Percentiles rank a stretch among this genome's conserved stretches.
phyloP scores from a whole-genome alignment of 2,113 vertebrate species.

The Nycticebus coucang region DNA sequence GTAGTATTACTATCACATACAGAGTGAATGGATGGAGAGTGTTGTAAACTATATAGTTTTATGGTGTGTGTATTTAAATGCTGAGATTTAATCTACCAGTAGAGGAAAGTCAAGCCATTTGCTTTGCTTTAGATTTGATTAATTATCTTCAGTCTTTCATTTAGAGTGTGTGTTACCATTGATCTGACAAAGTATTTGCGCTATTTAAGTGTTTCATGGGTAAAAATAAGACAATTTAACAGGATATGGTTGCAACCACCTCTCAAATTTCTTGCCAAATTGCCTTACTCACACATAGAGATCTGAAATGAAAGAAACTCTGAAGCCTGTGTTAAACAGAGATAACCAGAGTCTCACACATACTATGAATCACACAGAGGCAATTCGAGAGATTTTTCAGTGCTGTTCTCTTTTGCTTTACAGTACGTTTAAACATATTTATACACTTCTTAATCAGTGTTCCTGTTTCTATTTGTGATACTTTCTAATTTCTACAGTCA shows the following conservation, averaged over 20 bases:
- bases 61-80: conserved; percentile 62
- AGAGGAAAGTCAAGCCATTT: conserved; percentile 43
- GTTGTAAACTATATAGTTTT: conserved; percentile 48
- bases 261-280: conserved; percentile 61
- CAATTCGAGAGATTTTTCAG: background rate
- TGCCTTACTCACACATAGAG: conserved; percentile 10
- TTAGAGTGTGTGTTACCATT: conserved; percentile 62
- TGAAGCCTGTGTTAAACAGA: conserved; percentile 1
- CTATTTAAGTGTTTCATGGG: conserved; percentile 48
- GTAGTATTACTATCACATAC: conserved; percentile 23
- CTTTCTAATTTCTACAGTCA: background rate
- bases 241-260: conserved; percentile 6
- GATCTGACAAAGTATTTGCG: conserved; percentile 41
- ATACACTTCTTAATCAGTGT: background rate
- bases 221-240: conserved; percentile 37
- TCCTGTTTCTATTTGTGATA: background rate
- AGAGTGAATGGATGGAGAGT: conserved; percentile 60
- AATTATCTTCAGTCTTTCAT: conserved; percentile 65
- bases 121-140: conserved; percentile 57
- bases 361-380: background rate
- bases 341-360: background rate
- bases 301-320: conserved; percentile 56
- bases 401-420: background rate
- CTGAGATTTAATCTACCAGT: conserved; percentile 67
- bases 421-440: background rate